Evolutionary conservation across 2,797 vertebrate species (phyloP), one percentile per base, ranked within the genome.

Genomic region (Novumbra hubbsi): DNA sequence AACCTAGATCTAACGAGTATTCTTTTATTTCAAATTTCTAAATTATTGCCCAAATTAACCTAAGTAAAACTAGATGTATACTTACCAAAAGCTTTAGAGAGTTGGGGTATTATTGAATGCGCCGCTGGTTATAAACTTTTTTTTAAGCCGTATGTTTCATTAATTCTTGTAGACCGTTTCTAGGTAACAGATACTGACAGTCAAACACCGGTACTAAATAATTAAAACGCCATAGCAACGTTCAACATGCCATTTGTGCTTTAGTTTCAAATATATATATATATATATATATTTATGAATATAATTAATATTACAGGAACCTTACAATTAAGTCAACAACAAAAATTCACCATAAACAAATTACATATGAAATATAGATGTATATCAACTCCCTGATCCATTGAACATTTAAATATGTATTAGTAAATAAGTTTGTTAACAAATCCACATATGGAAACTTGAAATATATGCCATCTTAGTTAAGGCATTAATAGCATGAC

Each of bases 211-310:
- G 76, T 57, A 49, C 79, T 82, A 19, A 81, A 84, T 83, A 65
- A 81, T 78, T 76, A 55, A 77, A 69, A 41, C 45, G 24, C 64
- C 82, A 77, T 78, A 76, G 81, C 71, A 81, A 88, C 81, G 28
- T 15, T 55, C 5, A 52, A 64, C 55, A 50, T 9, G 19, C 9
- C 34, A 27, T 68, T 28, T 1, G 28, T 50, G 38, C 34, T 62
- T 48, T 17, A 70, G 48, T 32, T 32, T 14, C 4, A 19, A 67
- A 11, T 11, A 2, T 21, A 11, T 38, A 9, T 24, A n/a, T 45
- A 45, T 2, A 41, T 45, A 45, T 45, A 45, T 45, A 45, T 45
- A 4, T 38, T 3, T 38, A 38, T 4, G 1, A 2, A 45, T 45
- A 45, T 45, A 41, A 41, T 41, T 41, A 2, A 41, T 45, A 45